phyloP scores from a whole-genome alignment of 37 sponge, comb jelly and placozoan species.

The Eunapius fragilis region DNA sequence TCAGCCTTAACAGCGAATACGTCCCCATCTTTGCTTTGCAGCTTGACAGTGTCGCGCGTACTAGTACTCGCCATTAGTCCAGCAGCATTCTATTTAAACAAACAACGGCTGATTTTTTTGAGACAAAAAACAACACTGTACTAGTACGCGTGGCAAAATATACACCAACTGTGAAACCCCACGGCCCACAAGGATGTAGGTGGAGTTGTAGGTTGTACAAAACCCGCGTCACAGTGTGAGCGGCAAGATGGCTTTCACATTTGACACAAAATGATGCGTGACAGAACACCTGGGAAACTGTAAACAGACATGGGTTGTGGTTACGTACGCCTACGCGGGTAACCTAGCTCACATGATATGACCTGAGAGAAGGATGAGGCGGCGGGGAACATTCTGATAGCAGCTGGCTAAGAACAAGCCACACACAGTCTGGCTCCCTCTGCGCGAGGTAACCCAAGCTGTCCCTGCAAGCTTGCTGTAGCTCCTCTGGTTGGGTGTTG shows the following conservation, averaged over 20 bases:
- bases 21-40: slow-evolving; percentile 61
- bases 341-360: slow-evolving; percentile 22
- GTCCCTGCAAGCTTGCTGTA: slow-evolving; percentile 16
- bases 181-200: too few species aligned
- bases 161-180: background rate
- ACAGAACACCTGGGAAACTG: slow-evolving; percentile 2
- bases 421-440: slow-evolving; percentile 42
- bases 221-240: background rate
- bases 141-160: background rate
- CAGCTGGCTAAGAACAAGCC: slow-evolving; percentile 62
- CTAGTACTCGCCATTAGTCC: background rate
- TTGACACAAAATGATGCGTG: background rate
- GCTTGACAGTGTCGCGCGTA: background rate
- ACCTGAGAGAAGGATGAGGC: slow-evolving; percentile 35
- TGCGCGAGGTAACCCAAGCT: slow-evolving; percentile 9
- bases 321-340: too few species aligned
- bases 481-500: slow-evolving; percentile 33
- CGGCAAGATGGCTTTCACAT: background rate
- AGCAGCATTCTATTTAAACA: background rate
- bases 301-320: background rate
- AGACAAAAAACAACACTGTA: too few species aligned
- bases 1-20: slow-evolving; percentile 32
- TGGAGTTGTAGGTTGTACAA: background rate
- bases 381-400: slow-evolving; percentile 16
- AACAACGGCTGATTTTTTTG: background rate